phyloP scores from a whole-genome alignment of 1,140 invertebrate species.

The Eubasilissa regina region DNA sequence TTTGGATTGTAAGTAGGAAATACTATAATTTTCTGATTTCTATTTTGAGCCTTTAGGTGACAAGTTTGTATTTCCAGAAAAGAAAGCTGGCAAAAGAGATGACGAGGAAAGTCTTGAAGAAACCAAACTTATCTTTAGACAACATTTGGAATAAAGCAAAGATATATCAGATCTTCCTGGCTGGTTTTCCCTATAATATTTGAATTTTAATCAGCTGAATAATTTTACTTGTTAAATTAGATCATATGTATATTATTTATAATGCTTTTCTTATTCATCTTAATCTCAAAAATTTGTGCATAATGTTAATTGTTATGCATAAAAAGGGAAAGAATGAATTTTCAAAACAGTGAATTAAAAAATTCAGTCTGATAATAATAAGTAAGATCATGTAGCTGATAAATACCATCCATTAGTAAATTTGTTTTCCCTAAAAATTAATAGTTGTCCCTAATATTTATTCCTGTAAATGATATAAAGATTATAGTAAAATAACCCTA shows the following conservation, averaged over 20 bases:
- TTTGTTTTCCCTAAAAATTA: too few species aligned
- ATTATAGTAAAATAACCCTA: too few species aligned
- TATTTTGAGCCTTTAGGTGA: constrained; percentile 71
- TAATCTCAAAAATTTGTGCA: background rate
- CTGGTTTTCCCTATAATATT: constrained; percentile 74
- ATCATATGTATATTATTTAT: constrained; percentile 18
- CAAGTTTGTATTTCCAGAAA: constrained; percentile 72
- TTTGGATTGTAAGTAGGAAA: too few species aligned
- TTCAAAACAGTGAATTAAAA: too few species aligned
- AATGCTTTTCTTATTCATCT: background rate
- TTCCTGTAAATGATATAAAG: too few species aligned
- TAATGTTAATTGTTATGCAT: background rate
- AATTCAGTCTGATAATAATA: too few species aligned
- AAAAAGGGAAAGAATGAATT: too few species aligned
- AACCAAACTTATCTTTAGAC: constrained; percentile 67
- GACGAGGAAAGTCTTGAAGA: constrained; percentile 69
- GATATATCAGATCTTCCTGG: constrained; percentile 71
- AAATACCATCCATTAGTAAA: too few species aligned
- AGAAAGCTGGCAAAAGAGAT: constrained; percentile 61
- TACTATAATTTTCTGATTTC: background rate
- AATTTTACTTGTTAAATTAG: background rate
- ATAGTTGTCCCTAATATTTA: too few species aligned
- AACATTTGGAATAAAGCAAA: constrained; percentile 70
- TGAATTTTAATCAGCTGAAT: background rate
- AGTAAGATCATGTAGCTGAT: too few species aligned